These are phyloP conservation scores for Cossypha heuglini DNA, from an alignment of 2,797 vertebrate species.

Conservation along the genomic window DNA sequence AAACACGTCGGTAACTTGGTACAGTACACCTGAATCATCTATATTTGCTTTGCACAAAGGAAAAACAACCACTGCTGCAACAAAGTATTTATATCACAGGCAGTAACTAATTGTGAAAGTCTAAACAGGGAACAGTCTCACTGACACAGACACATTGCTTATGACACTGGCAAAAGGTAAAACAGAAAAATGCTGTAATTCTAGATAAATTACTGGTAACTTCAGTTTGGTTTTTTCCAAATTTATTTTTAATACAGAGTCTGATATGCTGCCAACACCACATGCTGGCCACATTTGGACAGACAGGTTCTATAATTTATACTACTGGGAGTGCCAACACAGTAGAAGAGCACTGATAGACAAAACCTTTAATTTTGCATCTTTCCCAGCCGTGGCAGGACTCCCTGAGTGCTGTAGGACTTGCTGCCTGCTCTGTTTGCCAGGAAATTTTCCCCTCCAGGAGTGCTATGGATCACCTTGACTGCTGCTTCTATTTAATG, in stretches of 20 bases:
- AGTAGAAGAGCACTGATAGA: not conserved
- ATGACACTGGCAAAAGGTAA: not conserved
- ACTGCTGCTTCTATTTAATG: conserved; percentile 27
- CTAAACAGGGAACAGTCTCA: not conserved
- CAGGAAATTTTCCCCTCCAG: conserved; percentile 11
- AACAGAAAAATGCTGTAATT: not conserved
- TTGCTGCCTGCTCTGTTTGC: not conserved
- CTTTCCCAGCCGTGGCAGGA: not conserved
- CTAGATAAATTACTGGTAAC: not conserved
- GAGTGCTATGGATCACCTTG: conserved; percentile 58
- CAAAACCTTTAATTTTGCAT: not conserved
- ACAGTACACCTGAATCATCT: not conserved
- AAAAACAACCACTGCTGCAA: not conserved
- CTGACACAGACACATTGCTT: not conserved
- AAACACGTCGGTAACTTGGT: not conserved
- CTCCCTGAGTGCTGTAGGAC: not conserved
- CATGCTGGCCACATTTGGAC: not conserved
- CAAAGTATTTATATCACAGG: not conserved
- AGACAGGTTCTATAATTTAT: not conserved
- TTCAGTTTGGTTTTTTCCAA: too few species aligned
- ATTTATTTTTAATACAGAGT: not conserved
- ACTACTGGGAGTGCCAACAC: not conserved
- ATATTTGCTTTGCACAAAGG: not conserved
- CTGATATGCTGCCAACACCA: not conserved
- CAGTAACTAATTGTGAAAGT: not conserved